Percentiles rank a stretch among this genome's conserved stretches.
phyloP scores from a whole-genome alignment of 2,113 vertebrate species.

The Apteryx mantelli region DNA sequence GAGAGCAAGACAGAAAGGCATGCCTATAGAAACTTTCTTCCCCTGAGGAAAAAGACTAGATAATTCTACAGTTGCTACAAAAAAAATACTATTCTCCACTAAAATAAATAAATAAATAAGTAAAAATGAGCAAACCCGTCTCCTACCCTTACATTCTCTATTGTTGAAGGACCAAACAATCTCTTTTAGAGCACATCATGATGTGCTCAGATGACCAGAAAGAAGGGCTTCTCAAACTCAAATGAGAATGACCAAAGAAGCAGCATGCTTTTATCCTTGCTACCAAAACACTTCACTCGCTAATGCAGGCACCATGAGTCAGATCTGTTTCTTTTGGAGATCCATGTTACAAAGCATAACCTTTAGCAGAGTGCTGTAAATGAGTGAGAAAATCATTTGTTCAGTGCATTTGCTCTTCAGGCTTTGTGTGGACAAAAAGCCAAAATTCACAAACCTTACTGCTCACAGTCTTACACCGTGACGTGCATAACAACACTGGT shows the following conservation, averaged over 20 bases:
- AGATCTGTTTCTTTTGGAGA: constrained; percentile 3
- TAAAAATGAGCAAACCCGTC: not conserved
- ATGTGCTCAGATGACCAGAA: not conserved
- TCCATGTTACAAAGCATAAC: not conserved
- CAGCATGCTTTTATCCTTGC: not conserved
- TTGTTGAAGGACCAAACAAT: not conserved
- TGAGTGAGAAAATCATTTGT: not conserved
- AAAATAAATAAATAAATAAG: not conserved
- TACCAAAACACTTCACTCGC: not conserved
- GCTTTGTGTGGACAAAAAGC: not conserved
- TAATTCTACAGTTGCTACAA: constrained; percentile 16
- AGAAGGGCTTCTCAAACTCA: not conserved
- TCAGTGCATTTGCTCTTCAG: not conserved
- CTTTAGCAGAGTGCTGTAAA: not conserved
- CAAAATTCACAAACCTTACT: not conserved
- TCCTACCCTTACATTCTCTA: not conserved
- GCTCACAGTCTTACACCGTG: not conserved
- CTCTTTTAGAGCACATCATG: not conserved
- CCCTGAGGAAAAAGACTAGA: not conserved
- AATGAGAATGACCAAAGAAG: not conserved
- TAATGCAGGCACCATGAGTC: not conserved
- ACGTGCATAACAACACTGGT: not conserved
- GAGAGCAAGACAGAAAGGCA: constrained; percentile 44
- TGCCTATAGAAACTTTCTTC: constrained; percentile 19
- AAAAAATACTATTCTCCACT: not conserved